Evolutionary conservation across 1,140 invertebrate species (phyloP).

Genomic region (Drosophila parvula): DNA sequence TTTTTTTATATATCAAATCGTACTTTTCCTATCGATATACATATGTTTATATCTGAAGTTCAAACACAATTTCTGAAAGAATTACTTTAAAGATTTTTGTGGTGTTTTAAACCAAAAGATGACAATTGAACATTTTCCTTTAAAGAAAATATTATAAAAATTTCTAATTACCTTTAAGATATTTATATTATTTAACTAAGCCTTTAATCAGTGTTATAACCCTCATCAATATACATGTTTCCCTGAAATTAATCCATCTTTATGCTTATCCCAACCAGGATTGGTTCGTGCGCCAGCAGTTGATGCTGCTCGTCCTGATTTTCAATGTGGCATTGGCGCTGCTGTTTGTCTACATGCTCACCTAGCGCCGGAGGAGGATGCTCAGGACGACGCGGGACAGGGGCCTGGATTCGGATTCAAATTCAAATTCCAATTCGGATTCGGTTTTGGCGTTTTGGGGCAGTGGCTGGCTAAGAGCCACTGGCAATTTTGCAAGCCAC

Average conservation of each 20-base stretch:
- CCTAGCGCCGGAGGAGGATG: constrained; percentile 87
- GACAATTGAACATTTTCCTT: too few species aligned
- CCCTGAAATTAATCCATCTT: not conserved
- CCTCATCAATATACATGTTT: not conserved
- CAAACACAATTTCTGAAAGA: not conserved
- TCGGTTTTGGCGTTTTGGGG: constrained; percentile 4
- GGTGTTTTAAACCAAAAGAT: too few species aligned
- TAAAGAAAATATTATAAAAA: too few species aligned
- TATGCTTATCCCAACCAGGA: constrained; percentile 87
- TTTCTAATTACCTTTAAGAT: too few species aligned
- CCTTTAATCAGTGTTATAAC: not conserved
- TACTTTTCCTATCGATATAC: not conserved
- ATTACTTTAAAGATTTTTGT: not conserved
- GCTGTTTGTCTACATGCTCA: constrained; percentile 98
- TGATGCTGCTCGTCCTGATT: constrained; percentile 97
- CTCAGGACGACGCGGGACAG: constrained; percentile 64
- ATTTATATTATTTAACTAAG: too few species aligned
- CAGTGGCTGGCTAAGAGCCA: constrained; percentile 8
- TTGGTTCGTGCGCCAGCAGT: constrained; percentile 98
- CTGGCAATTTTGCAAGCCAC: constrained; percentile 1
- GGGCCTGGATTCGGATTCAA: constrained; percentile 8
- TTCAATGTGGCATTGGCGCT: constrained; percentile 98
- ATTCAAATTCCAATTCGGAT: constrained; percentile 4
- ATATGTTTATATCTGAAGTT: not conserved
- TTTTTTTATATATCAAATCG: too few species aligned